Evolutionary conservation across 1,140 invertebrate genomes (phyloP), one percentile per base, ranked within the genome.

Genomic region (Latrodectus geometricus): DNA sequence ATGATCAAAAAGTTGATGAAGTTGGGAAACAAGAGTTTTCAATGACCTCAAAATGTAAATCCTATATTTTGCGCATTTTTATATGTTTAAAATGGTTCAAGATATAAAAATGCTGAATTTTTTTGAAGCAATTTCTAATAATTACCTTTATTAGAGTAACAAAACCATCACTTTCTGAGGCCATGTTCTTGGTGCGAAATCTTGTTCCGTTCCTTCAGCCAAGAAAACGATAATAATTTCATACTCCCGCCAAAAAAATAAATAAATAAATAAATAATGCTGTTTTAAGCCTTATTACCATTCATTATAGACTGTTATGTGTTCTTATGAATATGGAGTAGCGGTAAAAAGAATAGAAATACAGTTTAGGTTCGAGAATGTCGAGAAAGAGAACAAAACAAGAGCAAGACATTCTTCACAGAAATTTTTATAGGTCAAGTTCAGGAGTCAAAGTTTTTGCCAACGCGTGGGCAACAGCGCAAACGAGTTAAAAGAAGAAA

Each of bases 361-460:
- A 35, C 35, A 35, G 5, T 35, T 35, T 35, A 35, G 1, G 5
- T 35, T 3, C 35, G 35, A 35, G 35, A 35, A 35, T 35, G 35
- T 35, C 35, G 35, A 35, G 54, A 61, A 61, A 61, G 17, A 61
- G 17, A 14, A 17, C 54, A 61, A 61, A 14, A 61, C 11, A 61
- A 61, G 54, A 14, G 54, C 11, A 61, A 61, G 17, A 61, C 54
- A 61, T 14, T 14, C 3, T 11, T 17, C 3, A 2, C 2, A 2
- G 8, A 8, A 61, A 23, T 15, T n/a, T 69, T 69, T 70, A 48
- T 80, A 65, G 78, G 78, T 80, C 78, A 80, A 70, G 78, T 70
- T 80, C 78, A 80, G 48, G 20, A 80, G 78, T 80, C 68, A 80
- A 80, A 80, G 68, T 52, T 70, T 70, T 54, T n/a, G n/a, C 52